A percentile compares a stretch with the other conserved stretches of the same genome.
phyloP scores from a whole-genome alignment of 2,797 vertebrate genomes.

The Semaprochilodus insignis region DNA sequence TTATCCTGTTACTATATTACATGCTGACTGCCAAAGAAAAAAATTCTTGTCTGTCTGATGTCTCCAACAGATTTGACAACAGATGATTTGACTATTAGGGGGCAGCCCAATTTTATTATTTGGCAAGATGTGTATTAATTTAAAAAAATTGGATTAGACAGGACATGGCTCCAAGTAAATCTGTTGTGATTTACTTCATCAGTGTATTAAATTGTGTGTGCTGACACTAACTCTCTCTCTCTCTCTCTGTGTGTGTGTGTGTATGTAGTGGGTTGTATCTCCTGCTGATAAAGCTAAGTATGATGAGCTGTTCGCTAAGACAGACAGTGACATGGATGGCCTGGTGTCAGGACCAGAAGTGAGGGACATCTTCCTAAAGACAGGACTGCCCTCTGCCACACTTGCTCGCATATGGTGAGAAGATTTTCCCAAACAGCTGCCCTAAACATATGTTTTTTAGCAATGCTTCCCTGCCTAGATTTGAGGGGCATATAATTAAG shows the following conservation, averaged over 20 bases:
- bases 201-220: not conserved
- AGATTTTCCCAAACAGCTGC: not conserved
- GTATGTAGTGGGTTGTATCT: conserved; percentile 91
- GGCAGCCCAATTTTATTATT: too few species aligned
- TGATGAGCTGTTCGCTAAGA: conserved; percentile 93
- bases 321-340: conserved; percentile 94
- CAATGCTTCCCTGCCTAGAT: not conserved
- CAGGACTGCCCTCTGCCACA: conserved; percentile 90
- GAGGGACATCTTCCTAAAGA: conserved; percentile 95
- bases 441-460: not conserved
- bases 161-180: not conserved
- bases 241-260: conserved; percentile 27
- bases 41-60: too few species aligned
- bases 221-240: not conserved
- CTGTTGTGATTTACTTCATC: not conserved
- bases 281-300: conserved; percentile 92
- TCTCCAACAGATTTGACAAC: too few species aligned
- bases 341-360: conserved; percentile 96
- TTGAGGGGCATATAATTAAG: not conserved
- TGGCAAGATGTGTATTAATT: not conserved
- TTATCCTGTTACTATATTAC: too few species aligned
- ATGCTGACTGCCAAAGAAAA: too few species aligned
- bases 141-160: not conserved
- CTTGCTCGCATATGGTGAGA: conserved; percentile 95
- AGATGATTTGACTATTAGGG: too few species aligned